Percentiles rank a stretch among this genome's conserved stretches.
Evolutionary conservation across 1,140 invertebrate genomes (phyloP).

Genomic region (Tetraneura akinire): DNA sequence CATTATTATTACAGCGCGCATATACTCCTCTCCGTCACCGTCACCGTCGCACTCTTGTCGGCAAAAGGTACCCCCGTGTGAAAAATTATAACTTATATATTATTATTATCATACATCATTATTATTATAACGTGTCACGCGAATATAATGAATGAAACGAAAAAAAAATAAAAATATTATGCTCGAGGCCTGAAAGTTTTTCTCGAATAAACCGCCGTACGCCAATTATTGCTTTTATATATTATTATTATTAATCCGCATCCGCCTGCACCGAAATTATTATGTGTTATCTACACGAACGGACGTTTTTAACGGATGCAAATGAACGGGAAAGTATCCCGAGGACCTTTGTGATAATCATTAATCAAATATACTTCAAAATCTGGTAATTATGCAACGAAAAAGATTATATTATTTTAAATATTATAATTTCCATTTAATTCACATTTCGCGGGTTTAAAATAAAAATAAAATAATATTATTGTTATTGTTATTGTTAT

Average conservation of each 20-base stretch:
- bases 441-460: too few relatives aligned
- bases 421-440: background rate
- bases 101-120: too few relatives aligned
- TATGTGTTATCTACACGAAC: background rate
- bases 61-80: too few relatives aligned
- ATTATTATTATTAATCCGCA: background rate
- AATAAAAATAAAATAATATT: too few relatives aligned
- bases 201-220: background rate
- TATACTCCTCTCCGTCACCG: background rate
- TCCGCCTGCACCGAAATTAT: background rate
- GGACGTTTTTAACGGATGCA: background rate
- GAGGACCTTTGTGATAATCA: background rate
- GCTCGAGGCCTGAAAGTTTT: background rate
- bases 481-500: too few relatives aligned
- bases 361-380: background rate
- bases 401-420: background rate
- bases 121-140: background rate
- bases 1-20: background rate
- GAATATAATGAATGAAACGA: slow-evolving; percentile 3
- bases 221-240: background rate
- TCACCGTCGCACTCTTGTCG: too few relatives aligned
- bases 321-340: background rate
- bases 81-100: too few relatives aligned
- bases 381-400: background rate
- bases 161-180: background rate